These are phyloP conservation scores for Seira musarum DNA, from an alignment of 2,888 invertebrate species.

Conservation along the genomic window DNA sequence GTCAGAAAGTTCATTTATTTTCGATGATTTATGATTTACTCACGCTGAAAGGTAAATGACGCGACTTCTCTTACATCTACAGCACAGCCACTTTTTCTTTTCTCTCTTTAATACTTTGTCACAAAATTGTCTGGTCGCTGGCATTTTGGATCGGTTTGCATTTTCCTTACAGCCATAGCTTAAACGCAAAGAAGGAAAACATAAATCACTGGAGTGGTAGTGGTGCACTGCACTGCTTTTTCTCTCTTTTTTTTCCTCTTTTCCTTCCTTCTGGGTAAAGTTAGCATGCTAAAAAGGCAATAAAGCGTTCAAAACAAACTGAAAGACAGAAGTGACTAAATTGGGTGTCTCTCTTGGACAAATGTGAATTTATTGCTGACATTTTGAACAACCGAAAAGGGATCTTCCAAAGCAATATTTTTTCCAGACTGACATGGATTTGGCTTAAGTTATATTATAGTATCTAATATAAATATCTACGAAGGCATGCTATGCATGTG, in stretches of 20 bases:
- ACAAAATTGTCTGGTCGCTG: not conserved
- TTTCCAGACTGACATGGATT: no score
- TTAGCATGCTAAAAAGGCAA: not conserved
- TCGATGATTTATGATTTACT: no score
- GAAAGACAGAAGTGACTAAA: constrained; percentile 35
- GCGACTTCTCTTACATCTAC: not conserved
- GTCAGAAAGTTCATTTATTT: no score
- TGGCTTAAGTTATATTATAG: no score
- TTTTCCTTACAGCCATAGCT: no score
- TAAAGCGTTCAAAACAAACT: not conserved
- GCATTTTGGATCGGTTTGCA: not conserved
- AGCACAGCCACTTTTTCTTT: not conserved
- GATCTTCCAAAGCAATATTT: no score
- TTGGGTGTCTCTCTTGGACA: constrained; percentile 66
- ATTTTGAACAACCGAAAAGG: constrained; percentile 46
- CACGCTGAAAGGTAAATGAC: not conserved
- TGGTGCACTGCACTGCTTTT: no score
- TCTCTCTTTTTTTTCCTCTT: not conserved
- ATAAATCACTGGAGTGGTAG: no score
- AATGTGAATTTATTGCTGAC: constrained; percentile 68
- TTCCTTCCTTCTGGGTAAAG: not conserved
- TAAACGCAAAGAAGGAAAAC: not conserved
- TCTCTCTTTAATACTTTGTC: not conserved
- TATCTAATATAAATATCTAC: no score
- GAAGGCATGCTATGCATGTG: no score